These are phyloP conservation scores for Orbicella faveolata DNA, from an alignment of 64 coral and sea anemone genomes.

Conservation along the genomic window DNA sequence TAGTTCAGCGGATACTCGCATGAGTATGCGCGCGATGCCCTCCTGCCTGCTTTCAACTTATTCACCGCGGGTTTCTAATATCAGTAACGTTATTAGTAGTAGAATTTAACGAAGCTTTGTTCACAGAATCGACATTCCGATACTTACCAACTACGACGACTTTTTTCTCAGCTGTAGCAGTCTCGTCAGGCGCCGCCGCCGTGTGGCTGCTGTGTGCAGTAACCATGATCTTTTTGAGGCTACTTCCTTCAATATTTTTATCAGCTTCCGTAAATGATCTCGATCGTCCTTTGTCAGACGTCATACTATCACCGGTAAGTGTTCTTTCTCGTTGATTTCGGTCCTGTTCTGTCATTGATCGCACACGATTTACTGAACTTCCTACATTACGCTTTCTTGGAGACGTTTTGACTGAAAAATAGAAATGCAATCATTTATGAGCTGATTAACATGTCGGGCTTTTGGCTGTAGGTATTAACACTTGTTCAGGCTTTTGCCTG, in stretches of 20 bases:
- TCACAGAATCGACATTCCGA: not conserved
- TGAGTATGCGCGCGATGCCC: no score
- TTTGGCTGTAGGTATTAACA: no score
- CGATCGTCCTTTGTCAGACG: slow-evolving; percentile 28
- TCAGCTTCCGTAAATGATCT: slow-evolving; percentile 51
- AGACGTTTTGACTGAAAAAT: slow-evolving; percentile 40
- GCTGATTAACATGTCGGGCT: no score
- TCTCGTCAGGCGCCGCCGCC: not conserved
- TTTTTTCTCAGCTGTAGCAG: not conserved
- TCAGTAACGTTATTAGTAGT: no score
- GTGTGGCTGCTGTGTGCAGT: not conserved
- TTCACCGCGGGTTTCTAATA: no score
- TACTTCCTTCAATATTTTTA: slow-evolving; percentile 2
- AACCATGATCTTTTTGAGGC: not conserved
- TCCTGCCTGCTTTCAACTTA: no score
- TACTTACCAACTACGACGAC: slow-evolving; percentile 31
- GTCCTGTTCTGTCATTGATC: slow-evolving; percentile 58
- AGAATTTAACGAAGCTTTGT: no score
- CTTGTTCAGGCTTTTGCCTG: no score
- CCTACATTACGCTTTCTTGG: slow-evolving; percentile 52
- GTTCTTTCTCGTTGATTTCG: slow-evolving; percentile 44
- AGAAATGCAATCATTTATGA: not conserved
- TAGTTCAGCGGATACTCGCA: no score
- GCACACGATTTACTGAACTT: slow-evolving; percentile 8
- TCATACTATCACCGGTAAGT: slow-evolving; percentile 43